A percentile compares a stretch with the other conserved stretches of the same genome.
phyloP scores from a whole-genome alignment of 2,113 vertebrate species.

The Isichthys henryi region DNA sequence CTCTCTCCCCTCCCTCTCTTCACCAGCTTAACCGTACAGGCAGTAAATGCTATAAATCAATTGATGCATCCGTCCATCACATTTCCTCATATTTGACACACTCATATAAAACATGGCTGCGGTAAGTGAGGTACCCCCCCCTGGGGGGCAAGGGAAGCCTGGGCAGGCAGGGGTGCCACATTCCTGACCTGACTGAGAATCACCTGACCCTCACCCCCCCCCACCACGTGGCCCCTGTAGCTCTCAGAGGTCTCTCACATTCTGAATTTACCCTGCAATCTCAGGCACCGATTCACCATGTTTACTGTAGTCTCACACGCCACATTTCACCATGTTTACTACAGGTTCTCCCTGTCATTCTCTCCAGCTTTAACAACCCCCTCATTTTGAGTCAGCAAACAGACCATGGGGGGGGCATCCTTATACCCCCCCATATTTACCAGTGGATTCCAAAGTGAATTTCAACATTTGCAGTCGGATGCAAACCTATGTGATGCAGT shows the following conservation, averaged over 20 bases:
- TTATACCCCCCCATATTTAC: not conserved
- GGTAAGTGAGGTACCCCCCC: too few species aligned
- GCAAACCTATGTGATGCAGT: not conserved
- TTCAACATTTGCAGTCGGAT: not conserved
- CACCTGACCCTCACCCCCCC: not conserved
- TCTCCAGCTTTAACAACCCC: not conserved
- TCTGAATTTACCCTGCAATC: constrained; percentile 49
- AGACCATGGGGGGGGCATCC: not conserved
- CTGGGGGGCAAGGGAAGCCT: not conserved
- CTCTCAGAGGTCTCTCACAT: not conserved
- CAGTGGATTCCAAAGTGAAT: not conserved
- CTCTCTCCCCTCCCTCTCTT: not conserved
- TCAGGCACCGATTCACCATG: constrained; percentile 31
- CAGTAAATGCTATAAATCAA: not conserved
- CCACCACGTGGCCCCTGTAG: not conserved
- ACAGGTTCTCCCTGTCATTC: not conserved
- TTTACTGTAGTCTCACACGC: constrained; percentile 17
- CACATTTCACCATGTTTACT: constrained; percentile 15
- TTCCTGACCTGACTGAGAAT: not conserved
- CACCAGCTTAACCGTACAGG: too few species aligned
- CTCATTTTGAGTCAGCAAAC: not conserved
- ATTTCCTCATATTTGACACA: not conserved
- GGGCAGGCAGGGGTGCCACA: not conserved
- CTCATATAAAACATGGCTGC: too few species aligned
- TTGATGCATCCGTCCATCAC: not conserved